Conservation (phyloP, 2,797 vertebrate genomes). For the Lagorchestes hirsutus region DNA sequence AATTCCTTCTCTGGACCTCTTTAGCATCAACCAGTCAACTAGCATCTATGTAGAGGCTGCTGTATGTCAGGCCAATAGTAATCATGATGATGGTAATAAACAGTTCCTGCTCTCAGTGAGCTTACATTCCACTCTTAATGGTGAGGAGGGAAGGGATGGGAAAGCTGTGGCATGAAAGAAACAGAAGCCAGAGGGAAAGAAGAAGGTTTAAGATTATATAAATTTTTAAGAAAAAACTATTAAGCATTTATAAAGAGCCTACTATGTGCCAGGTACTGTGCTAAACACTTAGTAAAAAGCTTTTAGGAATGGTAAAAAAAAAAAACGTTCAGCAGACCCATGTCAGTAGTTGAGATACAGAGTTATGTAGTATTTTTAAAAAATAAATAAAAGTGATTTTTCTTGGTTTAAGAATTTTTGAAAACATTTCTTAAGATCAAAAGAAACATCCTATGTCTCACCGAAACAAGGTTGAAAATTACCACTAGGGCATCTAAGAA, state of each 20-base stretch:
- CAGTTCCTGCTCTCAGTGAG: neutral
- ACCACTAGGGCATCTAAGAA: neutral
- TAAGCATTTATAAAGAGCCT: neutral
- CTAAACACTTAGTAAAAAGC: neutral
- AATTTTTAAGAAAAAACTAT: neutral
- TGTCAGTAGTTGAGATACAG: neutral
- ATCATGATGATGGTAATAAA: neutral
- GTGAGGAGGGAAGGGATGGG: neutral
- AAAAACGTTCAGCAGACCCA: neutral
- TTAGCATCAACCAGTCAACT: neutral
- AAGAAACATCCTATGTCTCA: neutral
- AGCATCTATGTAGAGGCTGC: neutral
- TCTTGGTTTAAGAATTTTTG: neutral
- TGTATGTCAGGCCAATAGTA: neutral
- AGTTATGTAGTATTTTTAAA: neutral
- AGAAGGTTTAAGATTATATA: neutral
- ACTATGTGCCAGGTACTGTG: neutral
- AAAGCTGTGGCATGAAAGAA: neutral
- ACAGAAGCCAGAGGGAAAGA: too few relatives aligned
- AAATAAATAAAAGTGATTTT: conserved; percentile 7
- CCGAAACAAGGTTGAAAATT: neutral
- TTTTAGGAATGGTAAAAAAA: neutral
- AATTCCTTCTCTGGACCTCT: neutral
- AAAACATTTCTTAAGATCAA: conserved; percentile 2
- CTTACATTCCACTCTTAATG: neutral